Evolutionary conservation across 2,113 vertebrate species (phyloP).

Genomic region (Solea senegalensis): DNA sequence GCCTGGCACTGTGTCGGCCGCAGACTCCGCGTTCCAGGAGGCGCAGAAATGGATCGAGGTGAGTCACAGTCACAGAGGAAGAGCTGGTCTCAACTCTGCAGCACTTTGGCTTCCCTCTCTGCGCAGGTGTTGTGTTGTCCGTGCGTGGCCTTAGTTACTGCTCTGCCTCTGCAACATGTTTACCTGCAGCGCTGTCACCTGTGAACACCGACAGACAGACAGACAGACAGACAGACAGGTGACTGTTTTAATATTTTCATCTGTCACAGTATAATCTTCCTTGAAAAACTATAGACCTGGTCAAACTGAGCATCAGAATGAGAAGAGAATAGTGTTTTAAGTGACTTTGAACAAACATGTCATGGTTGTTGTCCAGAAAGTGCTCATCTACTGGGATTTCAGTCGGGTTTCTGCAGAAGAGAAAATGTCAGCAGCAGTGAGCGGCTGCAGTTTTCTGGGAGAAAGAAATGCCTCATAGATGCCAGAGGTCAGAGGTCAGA

Average conservation of each 20-base stretch:
- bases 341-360: too few relatives aligned
- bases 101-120: not conserved
- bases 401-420: too few relatives aligned
- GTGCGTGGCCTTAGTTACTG: constrained; percentile 19
- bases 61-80: constrained; percentile 35
- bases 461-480: too few relatives aligned
- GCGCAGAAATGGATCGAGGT: constrained; percentile 97
- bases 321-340: too few relatives aligned
- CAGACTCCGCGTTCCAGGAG: constrained; percentile 87
- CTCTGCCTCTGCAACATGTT: not conserved
- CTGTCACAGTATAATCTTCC: not conserved
- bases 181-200: constrained; percentile 54
- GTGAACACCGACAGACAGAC: constrained; percentile 15
- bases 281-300: not conserved
- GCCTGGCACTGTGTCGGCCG: constrained; percentile 77
- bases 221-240: not conserved
- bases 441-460: too few relatives aligned
- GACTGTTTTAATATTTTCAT: not conserved
- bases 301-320: too few relatives aligned
- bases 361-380: too few relatives aligned
- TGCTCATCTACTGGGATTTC: too few relatives aligned
- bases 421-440: too few relatives aligned
- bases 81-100: not conserved
- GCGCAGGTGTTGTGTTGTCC: constrained; percentile 32
- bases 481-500: too few relatives aligned